Evolutionary conservation across 2,888 invertebrate genomes (phyloP).

Genomic region (Morinoia aosen): DNA sequence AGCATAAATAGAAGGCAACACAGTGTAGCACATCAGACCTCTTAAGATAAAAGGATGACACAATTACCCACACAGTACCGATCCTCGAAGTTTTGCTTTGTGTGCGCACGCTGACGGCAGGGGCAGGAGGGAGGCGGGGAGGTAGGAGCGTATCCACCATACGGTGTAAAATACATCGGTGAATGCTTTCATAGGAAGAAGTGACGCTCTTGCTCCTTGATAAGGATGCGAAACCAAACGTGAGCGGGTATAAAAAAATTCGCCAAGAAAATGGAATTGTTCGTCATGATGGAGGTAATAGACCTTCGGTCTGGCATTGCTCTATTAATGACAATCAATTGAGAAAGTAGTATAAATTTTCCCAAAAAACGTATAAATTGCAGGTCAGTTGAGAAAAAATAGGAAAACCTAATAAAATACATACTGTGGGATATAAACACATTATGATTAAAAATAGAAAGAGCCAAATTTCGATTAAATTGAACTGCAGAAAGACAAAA

Average conservation of each 20-base stretch:
- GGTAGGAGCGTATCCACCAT: neutral
- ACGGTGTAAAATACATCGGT: neutral
- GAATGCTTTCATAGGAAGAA: neutral
- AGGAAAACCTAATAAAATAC: neutral
- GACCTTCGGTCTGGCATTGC: neutral
- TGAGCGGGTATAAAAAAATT: neutral
- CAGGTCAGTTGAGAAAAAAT: neutral
- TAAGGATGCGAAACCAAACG: neutral
- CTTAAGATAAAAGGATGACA: constrained; percentile 57
- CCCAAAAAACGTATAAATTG: neutral
- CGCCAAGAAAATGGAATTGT: neutral
- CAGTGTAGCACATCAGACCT: neutral
- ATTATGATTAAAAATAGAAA: neutral
- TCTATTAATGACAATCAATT: neutral
- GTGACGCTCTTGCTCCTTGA: neutral
- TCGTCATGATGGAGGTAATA: neutral
- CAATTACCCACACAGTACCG: constrained; percentile 55
- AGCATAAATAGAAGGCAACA: constrained; percentile 18
- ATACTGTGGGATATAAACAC: neutral
- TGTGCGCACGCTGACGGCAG: neutral
- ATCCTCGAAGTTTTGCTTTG: constrained; percentile 18
- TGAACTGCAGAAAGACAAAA: neutral
- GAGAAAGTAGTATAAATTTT: neutral
- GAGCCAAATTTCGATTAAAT: neutral
- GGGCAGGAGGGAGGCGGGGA: neutral